A percentile compares a stretch with the other conserved stretches of the same genome.
Conservation (phyloP, 2,113 vertebrate genomes). For the Climacteris rufus region DNA sequence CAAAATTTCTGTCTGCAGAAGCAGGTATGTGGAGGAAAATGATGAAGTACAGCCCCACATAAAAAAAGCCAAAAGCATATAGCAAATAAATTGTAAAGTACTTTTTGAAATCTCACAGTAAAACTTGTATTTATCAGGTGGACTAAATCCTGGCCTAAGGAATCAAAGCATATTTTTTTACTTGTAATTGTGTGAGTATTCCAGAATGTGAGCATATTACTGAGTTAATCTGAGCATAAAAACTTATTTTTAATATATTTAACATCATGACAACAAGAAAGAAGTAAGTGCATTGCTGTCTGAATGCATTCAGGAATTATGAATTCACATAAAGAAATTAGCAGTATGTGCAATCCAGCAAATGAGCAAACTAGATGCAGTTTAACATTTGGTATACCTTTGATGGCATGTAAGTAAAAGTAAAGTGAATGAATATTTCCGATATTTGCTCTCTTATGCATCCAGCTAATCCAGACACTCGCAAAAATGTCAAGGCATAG, state of each 20-base stretch:
- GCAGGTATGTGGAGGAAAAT: conserved; percentile 43
- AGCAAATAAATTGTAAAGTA: conserved; percentile 35
- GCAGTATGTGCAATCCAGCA: background rate
- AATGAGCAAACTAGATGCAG: background rate
- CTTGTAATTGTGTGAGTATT: background rate
- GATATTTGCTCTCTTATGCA: background rate
- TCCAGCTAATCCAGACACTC: background rate
- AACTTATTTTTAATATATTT: background rate
- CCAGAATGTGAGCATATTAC: background rate
- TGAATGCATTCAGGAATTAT: background rate
- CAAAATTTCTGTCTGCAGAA: conserved; percentile 46
- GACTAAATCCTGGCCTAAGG: background rate
- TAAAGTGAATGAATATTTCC: background rate
- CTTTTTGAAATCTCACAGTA: conserved; percentile 32
- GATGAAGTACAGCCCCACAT: conserved; percentile 11
- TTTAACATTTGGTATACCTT: background rate
- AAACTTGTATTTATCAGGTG: conserved; percentile 20
- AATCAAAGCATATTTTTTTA: background rate
- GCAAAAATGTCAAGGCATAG: background rate
- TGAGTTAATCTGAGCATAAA: background rate
- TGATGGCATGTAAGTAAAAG: background rate
- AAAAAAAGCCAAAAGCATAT: conserved; percentile 33
- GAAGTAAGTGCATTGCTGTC: background rate
- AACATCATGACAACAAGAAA: background rate
- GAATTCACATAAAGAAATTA: background rate